Evolutionary conservation across 92 coral and sea anemone species (phyloP), one percentile per base, ranked within the genome.

Genomic region (Phenganax subtilis): DNA sequence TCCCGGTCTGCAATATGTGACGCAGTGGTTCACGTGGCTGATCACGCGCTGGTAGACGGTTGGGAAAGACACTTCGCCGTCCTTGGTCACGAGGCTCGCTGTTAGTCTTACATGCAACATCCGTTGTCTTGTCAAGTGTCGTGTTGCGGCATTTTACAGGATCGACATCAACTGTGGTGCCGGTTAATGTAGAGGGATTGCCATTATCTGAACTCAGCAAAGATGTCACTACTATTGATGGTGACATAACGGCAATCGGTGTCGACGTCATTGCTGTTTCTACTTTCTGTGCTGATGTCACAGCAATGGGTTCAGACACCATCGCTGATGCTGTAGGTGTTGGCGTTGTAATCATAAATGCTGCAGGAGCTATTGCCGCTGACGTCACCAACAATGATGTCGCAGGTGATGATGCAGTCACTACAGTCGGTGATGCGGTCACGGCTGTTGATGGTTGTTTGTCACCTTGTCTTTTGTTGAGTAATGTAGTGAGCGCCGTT

Each of bases 1-100:
- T 61, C 67, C 47, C 47, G 47, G 5, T 1, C 47, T 37, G 2
- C 47, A 37, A 37, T 37, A 37, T 5, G 47, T 5, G 47, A 61
- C 67, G 67, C 25, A 28, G 6, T 61, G n/a, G 67, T 61, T 61
- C 67, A 61, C 28, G 67, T 61, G 67, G 27, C n/a, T 61, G 67
- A 14, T 61, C 67, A 61, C n/a, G 67, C 14, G 47, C 1, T 66
- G 12, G 47, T 12, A 68, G 29, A 68, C n/a, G 16, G 10, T 51
- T 68, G 51, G 52, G 73, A 12, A 52, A 68, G 47, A 10, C 14
- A 1, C 16, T 68, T 3, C 9, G 12, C 0, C 14, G 53, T n/a
- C 15, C 47, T 68, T 8, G 47, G 5, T 37, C 2, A 37, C 47
- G 47, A 37, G 47, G 47, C 47, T 37, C 47, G 0, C 47, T 37